Base-by-base conservation (phyloP, 1,140 invertebrate genomes). In the Ganaspis sp. region DNA sequence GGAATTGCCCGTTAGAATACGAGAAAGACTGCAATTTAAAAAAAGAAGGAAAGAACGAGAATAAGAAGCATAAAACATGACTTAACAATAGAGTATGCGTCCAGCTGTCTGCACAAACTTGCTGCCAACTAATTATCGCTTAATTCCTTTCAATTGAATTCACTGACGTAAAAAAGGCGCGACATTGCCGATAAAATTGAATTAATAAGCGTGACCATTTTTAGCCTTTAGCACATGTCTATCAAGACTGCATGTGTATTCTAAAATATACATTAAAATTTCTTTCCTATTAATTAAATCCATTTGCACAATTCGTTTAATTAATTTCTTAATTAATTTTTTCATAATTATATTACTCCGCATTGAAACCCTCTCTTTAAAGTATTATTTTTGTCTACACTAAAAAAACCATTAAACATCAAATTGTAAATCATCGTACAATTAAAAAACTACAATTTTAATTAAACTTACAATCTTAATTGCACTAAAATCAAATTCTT, bases 61-160 rank as follows among this genome's bases (percentile, higher is more conserved):
- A 79, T 70, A 75, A 75, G 45, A 76, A 42, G 19, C 69, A 75
- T 34, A 75, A 19, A 58, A 49, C 2, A 37, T 12, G 21, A 15
- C 23, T 29, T 23, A 42, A 70, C 64, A 11, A 58, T 58, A 73
- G 49, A 72, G 70, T 69, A 49, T 82, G 85, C 82, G 84, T 84
- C 82, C 84, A 85, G 84, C 83, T 85, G 86, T 87, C 84, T 85
- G 81, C 81, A 75, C 80, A 70, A 81, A 78, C 73, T 81, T 77
- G 78, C 81, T 79, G 72, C 54, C 77, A 79, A 80, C 74, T 84
- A 85, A 85, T 85, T 87, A 83, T 84, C 79, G 75, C 80, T 84
- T 85, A 82, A 85, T 85, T 87, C 80, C 72, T 80, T 76, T 81
- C 84, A 85, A 87, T 85, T 84, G 81, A 77, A 81, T 83, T 76